Evolutionary conservation across 2,888 invertebrate species (phyloP), one percentile per base, ranked within the genome.

Genomic region (Drosophila subsilvestris): DNA sequence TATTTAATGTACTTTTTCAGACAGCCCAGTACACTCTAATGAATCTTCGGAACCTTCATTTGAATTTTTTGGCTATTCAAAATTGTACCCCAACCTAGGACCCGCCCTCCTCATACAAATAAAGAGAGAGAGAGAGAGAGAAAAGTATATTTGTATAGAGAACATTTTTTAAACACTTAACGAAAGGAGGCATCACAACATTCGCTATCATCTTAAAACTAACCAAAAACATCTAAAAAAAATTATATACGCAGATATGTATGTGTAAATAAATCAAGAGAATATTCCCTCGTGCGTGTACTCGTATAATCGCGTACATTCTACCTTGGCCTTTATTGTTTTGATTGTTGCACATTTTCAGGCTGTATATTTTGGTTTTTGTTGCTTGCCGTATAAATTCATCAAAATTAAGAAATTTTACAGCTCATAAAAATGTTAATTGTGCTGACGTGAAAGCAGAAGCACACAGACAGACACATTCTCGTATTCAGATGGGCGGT

Each of bases 401-500:
- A 78, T 87, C 86, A 89, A 78, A 81, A 79, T 89, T 75, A 67
- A 82, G 63, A 79, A 82, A 76, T 74, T 89, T 83, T 89, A 89
- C 89, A 86, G 88, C 80, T 86, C 84, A 83, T 86, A 80, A 86
- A 58, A 78, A 68, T 75, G 76, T 75, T 74, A 86, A 85, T 79
- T 86, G 68, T 67, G 74, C 88, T 72, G 86, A 88, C 71, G 87
- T 69, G 66, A 60, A 62, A 58, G 50, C 53, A 37, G 37, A 47
- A 42, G 20, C 58, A 55, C 53, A 49, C 51, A 49, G 17, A 56
- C 27, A 44, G 8, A 48, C 12, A 20, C 32, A 45, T 17, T 49
- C 42, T 32, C 25, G 22, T 8, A 42, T 18, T 37, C 45, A 59
- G 43, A 43, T 50, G 29, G 75, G 27, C 14, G 8, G 32, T 49